Conservation (phyloP, 2,888 invertebrate species). For the Pseudoips prasinana region DNA sequence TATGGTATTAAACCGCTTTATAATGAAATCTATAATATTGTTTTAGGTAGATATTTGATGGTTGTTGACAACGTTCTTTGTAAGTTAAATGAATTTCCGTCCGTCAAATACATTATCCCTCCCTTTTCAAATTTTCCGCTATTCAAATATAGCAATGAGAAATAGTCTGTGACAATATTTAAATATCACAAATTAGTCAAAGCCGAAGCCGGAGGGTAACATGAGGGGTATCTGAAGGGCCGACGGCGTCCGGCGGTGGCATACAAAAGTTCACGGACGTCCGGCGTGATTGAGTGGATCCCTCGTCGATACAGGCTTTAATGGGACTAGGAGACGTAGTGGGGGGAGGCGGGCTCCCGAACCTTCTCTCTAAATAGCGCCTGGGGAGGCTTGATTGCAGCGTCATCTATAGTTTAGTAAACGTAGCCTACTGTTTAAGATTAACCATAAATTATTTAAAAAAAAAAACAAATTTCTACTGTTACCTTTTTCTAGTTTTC, state of each 20-base stretch:
- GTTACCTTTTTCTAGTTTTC: too few species aligned
- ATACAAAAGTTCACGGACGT: constrained; percentile 70
- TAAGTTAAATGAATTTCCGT: constrained; percentile 11
- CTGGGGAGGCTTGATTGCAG: constrained; percentile 55
- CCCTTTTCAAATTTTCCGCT: constrained; percentile 11
- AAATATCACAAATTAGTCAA: constrained; percentile 48
- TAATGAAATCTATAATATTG: too few species aligned
- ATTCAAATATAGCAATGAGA: constrained; percentile 21
- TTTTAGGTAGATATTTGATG: neutral
- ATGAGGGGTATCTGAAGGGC: constrained; percentile 51
- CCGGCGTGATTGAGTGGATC: constrained; percentile 69
- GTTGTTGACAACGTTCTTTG: constrained; percentile 2
- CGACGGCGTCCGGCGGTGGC: constrained; percentile 30
- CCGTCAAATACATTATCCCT: constrained; percentile 1
- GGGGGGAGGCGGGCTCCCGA: constrained; percentile 36
- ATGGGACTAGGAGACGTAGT: constrained; percentile 52
- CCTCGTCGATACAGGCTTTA: constrained; percentile 63
- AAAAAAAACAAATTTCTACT: too few species aligned
- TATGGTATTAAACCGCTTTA: constrained; percentile 7
- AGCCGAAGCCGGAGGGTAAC: constrained; percentile 36
- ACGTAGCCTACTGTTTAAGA: too few species aligned
- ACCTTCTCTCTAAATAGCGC: constrained; percentile 50
- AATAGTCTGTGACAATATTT: constrained; percentile 28
- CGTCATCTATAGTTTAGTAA: constrained; percentile 41
- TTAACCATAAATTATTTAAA: too few species aligned